Conservation (phyloP, 2,797 vertebrate genomes). For the Oceanodroma leucorhoa region DNA sequence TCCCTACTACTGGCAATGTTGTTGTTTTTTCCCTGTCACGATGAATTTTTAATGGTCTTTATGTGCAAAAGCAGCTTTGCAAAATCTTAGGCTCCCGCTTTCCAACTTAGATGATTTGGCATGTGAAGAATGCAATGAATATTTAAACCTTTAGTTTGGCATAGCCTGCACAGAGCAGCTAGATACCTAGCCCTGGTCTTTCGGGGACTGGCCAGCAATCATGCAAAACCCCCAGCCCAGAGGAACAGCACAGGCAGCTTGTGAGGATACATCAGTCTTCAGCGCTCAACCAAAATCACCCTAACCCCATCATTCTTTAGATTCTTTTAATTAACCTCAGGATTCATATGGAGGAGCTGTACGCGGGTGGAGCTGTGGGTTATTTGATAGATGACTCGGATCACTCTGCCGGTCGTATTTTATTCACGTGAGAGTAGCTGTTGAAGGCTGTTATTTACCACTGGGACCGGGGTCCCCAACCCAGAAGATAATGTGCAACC, state of each 20-base stretch:
- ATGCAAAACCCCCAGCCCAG: background rate
- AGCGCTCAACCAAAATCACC: background rate
- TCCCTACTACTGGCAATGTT: constrained; percentile 23
- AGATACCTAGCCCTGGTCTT: background rate
- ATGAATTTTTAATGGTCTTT: constrained; percentile 64
- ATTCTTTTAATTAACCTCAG: constrained; percentile 49
- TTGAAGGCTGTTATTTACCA: constrained; percentile 12
- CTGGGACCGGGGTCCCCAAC: background rate
- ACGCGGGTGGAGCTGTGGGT: background rate
- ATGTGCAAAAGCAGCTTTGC: constrained; percentile 55
- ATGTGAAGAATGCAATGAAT: constrained; percentile 22
- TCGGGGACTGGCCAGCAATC: background rate
- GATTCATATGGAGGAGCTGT: constrained; percentile 11
- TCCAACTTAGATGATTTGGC: constrained; percentile 28
- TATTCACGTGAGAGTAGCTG: background rate
- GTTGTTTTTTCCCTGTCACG: constrained; percentile 15
- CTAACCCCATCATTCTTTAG: background rate
- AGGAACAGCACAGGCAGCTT: background rate
- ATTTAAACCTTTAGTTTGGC: constrained; percentile 41
- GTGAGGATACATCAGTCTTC: background rate
- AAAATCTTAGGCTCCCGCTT: constrained; percentile 25
- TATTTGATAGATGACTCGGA: constrained; percentile 13
- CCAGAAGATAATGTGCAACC: background rate
- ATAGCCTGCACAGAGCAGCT: background rate
- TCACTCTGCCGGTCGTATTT: background rate